A percentile compares a stretch with the other conserved stretches of the same genome.
Evolutionary conservation across 1,140 invertebrate genomes (phyloP).

Genomic region (Bilobella aurantiaca): DNA sequence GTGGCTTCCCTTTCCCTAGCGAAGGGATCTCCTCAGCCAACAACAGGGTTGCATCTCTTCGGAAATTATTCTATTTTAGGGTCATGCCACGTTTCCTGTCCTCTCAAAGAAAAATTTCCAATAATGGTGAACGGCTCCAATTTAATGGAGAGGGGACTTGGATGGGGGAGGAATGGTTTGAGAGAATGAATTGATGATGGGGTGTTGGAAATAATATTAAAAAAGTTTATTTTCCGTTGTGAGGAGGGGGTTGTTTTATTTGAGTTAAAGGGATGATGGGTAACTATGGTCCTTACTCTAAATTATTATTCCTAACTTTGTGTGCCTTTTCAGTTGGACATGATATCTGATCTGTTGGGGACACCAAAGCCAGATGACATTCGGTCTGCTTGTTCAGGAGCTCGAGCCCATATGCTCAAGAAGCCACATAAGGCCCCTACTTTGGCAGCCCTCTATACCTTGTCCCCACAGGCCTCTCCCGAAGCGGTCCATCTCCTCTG

Average conservation of each 20-base stretch:
- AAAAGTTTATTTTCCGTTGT: not conserved
- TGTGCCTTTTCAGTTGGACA: conserved; percentile 61
- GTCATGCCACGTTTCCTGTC: no score
- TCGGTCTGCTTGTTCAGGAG: conserved; percentile 90
- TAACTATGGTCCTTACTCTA: no score
- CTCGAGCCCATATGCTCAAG: conserved; percentile 81
- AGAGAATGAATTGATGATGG: not conserved
- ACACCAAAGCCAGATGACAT: conserved; percentile 94
- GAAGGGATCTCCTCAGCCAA: no score
- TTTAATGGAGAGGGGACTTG: not conserved
- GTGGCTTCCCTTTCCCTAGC: no score
- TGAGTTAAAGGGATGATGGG: not conserved
- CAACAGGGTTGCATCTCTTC: no score
- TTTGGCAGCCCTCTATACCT: conserved; percentile 78
- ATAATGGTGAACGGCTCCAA: not conserved
- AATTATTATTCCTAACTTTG: not conserved
- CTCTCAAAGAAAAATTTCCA: not conserved
- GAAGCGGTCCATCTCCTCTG: conserved; percentile 96
- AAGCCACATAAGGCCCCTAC: conserved; percentile 78
- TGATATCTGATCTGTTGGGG: conserved; percentile 92
- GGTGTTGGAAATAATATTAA: not conserved
- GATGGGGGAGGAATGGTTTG: not conserved
- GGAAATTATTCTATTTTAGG: no score
- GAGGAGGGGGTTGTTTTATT: not conserved
- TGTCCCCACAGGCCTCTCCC: conserved; percentile 84